A percentile compares a stretch with the other conserved stretches of the same genome.
Conservation (phyloP, 2,113 vertebrate species). For the Serilophus lunatus region DNA sequence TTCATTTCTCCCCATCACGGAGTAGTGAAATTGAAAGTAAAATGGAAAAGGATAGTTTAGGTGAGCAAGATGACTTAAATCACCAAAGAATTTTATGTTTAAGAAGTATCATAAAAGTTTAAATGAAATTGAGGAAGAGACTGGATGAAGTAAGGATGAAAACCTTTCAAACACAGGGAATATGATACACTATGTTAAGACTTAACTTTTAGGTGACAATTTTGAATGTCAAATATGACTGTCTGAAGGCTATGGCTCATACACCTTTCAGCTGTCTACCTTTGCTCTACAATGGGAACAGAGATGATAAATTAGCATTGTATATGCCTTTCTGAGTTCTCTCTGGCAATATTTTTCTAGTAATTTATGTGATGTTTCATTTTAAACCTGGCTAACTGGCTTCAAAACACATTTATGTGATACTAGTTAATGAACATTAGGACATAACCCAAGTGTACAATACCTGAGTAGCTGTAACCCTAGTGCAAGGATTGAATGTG, state of each 20-base stretch:
- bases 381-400: background rate
- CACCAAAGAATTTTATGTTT: background rate
- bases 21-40: background rate
- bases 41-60: background rate
- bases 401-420: background rate
- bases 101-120: background rate
- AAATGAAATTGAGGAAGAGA: background rate
- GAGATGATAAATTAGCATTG: background rate
- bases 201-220: background rate
- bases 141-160: background rate
- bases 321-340: background rate
- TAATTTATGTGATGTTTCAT: background rate
- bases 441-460: background rate
- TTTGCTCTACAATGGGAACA: background rate
- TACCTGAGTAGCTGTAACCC: conserved; percentile 91
- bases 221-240: background rate
- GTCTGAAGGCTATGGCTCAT: background rate
- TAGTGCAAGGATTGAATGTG: conserved; percentile 87
- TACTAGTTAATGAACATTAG: background rate
- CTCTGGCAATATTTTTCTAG: background rate
- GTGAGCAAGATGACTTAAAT: background rate
- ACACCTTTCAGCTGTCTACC: background rate
- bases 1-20: background rate
- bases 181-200: background rate
- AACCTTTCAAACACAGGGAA: background rate